Evolutionary conservation across 2,113 vertebrate genomes (phyloP).

Genomic region (Lepus timidus): DNA sequence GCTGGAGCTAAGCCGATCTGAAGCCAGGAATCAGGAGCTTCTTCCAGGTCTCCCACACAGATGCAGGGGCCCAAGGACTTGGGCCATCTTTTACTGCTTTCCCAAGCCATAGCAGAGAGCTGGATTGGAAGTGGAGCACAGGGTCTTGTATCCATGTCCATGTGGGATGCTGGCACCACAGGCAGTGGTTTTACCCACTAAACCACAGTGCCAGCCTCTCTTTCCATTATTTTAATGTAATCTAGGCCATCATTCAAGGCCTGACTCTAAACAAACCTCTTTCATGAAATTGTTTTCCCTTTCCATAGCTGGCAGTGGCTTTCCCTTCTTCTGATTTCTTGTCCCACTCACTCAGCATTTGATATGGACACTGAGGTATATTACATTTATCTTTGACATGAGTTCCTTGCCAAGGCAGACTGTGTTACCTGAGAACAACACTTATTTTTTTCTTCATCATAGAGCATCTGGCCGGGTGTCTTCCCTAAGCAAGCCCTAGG

Average conservation of each 20-base stretch:
- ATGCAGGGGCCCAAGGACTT: no score
- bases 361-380: neutral
- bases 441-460: conserved; percentile 34
- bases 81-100: no score
- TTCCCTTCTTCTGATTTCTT: conserved; percentile 24
- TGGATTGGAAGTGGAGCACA: no score
- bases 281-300: neutral
- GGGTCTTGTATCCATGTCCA: no score
- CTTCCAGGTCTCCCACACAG: no score
- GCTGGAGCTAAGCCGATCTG: no score
- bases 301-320: neutral
- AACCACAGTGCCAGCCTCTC: no score
- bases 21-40: no score
- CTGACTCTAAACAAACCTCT: neutral
- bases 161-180: no score
- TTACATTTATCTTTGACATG: conserved; percentile 31
- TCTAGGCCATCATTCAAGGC: neutral
- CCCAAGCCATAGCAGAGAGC: no score
- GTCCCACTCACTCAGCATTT: neutral
- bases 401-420: neutral
- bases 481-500: neutral
- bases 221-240: neutral
- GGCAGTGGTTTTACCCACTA: no score
- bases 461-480: neutral
- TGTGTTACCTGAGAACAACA: neutral